phyloP scores from a whole-genome alignment of 2,113 vertebrate species.

The Platysteira castanea region DNA sequence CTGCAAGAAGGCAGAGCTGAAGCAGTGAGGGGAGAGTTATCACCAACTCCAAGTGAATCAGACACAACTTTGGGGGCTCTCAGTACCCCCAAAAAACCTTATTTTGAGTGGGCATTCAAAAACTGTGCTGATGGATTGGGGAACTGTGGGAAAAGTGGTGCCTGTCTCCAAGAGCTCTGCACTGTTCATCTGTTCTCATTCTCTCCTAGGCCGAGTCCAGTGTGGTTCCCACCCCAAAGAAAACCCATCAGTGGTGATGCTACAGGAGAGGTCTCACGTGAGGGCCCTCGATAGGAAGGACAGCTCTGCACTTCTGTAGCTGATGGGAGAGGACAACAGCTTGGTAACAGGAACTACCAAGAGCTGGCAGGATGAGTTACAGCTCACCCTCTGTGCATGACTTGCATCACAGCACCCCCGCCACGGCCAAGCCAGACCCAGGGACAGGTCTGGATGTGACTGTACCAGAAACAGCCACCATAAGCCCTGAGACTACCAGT shows the following conservation, averaged over 20 bases:
- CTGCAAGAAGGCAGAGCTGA: neutral
- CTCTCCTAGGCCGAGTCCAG: neutral
- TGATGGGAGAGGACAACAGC: neutral
- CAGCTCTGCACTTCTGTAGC: neutral
- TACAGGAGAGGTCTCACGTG: neutral
- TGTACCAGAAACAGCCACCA: constrained; percentile 69
- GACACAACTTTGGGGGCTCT: neutral
- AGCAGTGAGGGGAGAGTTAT: neutral
- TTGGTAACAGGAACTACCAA: neutral
- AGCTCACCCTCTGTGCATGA: constrained; percentile 48
- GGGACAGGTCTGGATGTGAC: constrained; percentile 52
- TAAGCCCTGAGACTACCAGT: constrained; percentile 79
- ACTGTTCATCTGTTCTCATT: neutral
- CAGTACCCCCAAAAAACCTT: neutral
- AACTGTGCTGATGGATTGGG: neutral
- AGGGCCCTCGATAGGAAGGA: neutral
- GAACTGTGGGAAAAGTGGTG: neutral
- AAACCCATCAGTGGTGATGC: neutral
- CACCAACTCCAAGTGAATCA: neutral
- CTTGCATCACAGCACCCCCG: constrained; percentile 39
- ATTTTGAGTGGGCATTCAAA: neutral
- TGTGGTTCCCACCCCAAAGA: neutral
- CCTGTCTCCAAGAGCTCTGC: neutral
- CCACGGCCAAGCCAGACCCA: constrained; percentile 16
- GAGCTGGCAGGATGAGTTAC: constrained; percentile 63